Evolutionary conservation across 2,797 vertebrate genomes (phyloP).

Genomic region (Lates japonicus): DNA sequence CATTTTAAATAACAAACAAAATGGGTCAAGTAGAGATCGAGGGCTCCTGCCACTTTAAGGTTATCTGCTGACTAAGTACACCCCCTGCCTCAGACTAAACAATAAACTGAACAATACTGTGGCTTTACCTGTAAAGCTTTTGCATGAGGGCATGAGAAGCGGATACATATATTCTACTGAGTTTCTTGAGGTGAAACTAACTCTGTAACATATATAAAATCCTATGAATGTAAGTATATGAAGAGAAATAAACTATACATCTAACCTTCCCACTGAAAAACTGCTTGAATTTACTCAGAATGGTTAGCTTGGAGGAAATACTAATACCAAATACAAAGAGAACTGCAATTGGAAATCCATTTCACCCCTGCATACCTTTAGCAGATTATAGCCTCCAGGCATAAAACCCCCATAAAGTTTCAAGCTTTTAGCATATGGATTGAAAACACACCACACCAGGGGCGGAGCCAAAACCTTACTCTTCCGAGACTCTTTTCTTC

Average conservation of each 20-base stretch:
- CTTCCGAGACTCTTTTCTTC: slow-evolving; percentile 41
- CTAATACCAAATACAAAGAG: slow-evolving; percentile 38
- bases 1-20: neutral
- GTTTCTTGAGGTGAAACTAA: slow-evolving; percentile 1
- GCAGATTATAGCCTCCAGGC: slow-evolving; percentile 30
- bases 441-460: slow-evolving; percentile 5
- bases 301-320: slow-evolving; percentile 41
- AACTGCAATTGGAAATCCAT: slow-evolving; percentile 15
- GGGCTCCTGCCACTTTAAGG: slow-evolving; percentile 1
- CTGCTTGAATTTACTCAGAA: slow-evolving; percentile 27
- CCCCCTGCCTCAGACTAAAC: slow-evolving; percentile 9
- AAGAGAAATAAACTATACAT: slow-evolving; percentile 9
- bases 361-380: slow-evolving; percentile 33
- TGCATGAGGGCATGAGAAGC: neutral
- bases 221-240: slow-evolving; percentile 18
- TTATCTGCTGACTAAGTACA: neutral
- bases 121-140: slow-evolving; percentile 17
- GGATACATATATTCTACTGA: neutral
- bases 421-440: slow-evolving; percentile 53
- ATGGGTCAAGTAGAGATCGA: neutral
- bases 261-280: slow-evolving; percentile 22
- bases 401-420: slow-evolving; percentile 34
- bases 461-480: slow-evolving; percentile 61
- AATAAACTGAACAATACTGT: slow-evolving; percentile 7
- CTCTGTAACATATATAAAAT: neutral